Evolutionary conservation across 1,140 invertebrate species (phyloP), one percentile per base, ranked within the genome.

Genomic region (Zaprionus lachaisei): DNA sequence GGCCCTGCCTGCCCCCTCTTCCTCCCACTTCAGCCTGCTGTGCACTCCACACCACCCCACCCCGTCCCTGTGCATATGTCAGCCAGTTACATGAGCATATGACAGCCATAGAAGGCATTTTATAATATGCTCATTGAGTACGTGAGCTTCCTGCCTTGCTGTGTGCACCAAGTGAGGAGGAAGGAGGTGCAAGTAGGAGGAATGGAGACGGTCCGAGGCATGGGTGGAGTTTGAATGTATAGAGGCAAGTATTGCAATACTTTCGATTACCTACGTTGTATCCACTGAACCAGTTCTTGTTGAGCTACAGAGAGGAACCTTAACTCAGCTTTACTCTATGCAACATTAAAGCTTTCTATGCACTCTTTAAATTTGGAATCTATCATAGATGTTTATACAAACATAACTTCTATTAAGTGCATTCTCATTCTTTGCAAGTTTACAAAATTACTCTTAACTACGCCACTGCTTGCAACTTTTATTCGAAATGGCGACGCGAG

Each of bases 51-150:
- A 15, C 0, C 28, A 31, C 17, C 14, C n/a, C 41, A 9, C 49
- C 20, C 20, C 54, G 22, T 26, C 26, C 31, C 1, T 26, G 38
- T 49, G 51, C 56, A 57, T 57, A 41, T 69, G 60, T 68, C 75
- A 81, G 74, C 81, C 85, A 89, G 85, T 89, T 90, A 89, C 85
- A 90, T 82, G 73, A 89, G 67, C 79, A 75, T 75, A 81, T 81
- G 79, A 79, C 70, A 74, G 75, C 66, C 73, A 77, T 75, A 79
- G 86, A 86, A 85, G 85, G 84, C 86, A 90, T 82, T 87, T 83
- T 83, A 81, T 87, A 87, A 83, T 80, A 81, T 76, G 73, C 72
- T 72, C 73, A 84, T 83, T 77, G 78, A 89, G 75, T 87, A 89
- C 84, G 80, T 87, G 83, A 81, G 84, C 84, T 76, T 76, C 73